These are phyloP conservation scores for Drosophila acutilabella DNA, from an alignment of 2,888 invertebrate species.

Conservation along the genomic window DNA sequence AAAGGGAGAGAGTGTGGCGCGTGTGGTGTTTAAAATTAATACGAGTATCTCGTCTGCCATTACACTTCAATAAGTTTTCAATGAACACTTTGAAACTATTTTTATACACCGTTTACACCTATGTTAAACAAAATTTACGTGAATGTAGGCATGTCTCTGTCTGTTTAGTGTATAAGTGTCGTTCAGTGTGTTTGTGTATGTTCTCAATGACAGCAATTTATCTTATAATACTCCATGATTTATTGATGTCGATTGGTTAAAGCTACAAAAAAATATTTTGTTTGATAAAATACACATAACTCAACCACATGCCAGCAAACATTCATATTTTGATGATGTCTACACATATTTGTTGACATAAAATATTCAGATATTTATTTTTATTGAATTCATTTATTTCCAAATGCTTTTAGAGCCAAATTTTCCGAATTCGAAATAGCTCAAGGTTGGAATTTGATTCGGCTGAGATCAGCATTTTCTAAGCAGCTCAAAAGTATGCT, in stretches of 20 bases:
- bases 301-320: constrained; percentile 17
- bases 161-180: not conserved
- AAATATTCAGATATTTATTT: constrained; percentile 3
- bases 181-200: constrained; percentile 7
- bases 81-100: constrained; percentile 80
- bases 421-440: not conserved
- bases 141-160: constrained; percentile 9
- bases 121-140: constrained; percentile 44
- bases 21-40: constrained; percentile 67
- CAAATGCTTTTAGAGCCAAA: not conserved
- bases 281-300: constrained; percentile 38
- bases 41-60: constrained; percentile 63
- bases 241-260: constrained; percentile 54
- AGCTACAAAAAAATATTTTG: constrained; percentile 35
- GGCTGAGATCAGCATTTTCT: constrained; percentile 1
- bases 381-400: constrained; percentile 14
- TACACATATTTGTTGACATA: constrained; percentile 8
- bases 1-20: constrained; percentile 5
- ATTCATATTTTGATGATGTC: constrained; percentile 12
- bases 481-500: constrained; percentile 30
- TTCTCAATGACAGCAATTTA: constrained; percentile 54
- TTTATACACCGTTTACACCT: constrained; percentile 70
- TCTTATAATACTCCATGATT: constrained; percentile 61
- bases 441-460: not conserved
- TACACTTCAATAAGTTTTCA: constrained; percentile 75